Evolutionary conservation across 2,888 invertebrate genomes (phyloP).

Genomic region (Chymomyza amoena): DNA sequence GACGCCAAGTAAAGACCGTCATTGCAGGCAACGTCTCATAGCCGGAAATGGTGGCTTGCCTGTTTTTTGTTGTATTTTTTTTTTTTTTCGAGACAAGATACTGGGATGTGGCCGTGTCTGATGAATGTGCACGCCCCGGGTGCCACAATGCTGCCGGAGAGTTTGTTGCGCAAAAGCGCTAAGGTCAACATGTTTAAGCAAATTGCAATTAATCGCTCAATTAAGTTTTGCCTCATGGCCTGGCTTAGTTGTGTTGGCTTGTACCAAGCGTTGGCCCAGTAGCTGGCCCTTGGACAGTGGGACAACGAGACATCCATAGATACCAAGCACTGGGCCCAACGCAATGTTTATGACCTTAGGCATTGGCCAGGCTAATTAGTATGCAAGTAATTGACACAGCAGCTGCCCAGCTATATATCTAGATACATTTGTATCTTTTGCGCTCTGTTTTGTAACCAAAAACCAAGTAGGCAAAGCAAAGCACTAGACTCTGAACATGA

Average conservation of each 20-base stretch:
- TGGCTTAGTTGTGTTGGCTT: background rate
- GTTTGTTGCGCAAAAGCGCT: background rate
- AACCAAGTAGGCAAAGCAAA: background rate
- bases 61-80: too few relatives aligned
- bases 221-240: constrained; percentile 34
- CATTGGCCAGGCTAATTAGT: constrained; percentile 18
- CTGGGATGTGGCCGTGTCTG: background rate
- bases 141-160: background rate
- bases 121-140: background rate
- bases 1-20: background rate
- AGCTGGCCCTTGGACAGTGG: background rate
- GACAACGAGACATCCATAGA: too few relatives aligned
- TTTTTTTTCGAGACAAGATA: background rate
- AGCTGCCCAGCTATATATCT: background rate
- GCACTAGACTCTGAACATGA: background rate
- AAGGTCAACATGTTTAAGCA: constrained; percentile 37
- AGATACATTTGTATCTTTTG: background rate
- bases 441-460: background rate
- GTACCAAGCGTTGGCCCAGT: background rate
- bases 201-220: constrained; percentile 62
- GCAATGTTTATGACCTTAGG: background rate
- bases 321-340: background rate
- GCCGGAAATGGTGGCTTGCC: background rate
- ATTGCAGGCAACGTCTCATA: background rate
- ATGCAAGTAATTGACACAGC: constrained; percentile 17